Percentiles rank a stretch among this genome's conserved stretches.
Conservation (phyloP, 2,113 vertebrate species). For the Cinclus mexicanus region DNA sequence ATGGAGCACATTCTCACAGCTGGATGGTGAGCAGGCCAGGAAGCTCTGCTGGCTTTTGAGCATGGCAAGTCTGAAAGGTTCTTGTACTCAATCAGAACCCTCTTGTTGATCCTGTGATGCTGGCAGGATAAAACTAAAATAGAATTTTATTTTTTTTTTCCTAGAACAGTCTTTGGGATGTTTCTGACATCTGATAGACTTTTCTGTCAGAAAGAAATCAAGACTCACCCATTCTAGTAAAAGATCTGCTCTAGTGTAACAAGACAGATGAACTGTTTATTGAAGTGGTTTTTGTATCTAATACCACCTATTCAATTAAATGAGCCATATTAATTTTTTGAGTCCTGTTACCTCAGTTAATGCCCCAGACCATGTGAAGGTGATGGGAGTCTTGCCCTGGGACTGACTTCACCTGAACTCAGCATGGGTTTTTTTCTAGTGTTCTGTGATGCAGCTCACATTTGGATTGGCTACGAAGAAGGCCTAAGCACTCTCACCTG, state of each 20-base stretch:
- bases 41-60: neutral
- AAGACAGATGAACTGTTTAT: neutral
- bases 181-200: neutral
- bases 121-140: neutral
- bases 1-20: neutral
- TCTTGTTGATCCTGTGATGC: neutral
- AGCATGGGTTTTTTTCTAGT: neutral
- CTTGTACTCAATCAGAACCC: neutral
- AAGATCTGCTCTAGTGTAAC: neutral
- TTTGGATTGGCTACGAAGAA: neutral
- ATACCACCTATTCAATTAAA: neutral
- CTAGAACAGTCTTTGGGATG: neutral
- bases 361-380: neutral
- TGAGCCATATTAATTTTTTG: neutral
- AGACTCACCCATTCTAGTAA: neutral
- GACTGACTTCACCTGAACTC: neutral
- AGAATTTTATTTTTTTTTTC: neutral
- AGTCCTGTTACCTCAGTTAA: neutral
- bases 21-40: neutral
- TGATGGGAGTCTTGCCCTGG: neutral
- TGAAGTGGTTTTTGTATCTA: neutral
- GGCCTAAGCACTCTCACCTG: neutral
- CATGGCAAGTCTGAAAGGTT: neutral
- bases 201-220: neutral
- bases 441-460: neutral